Conservation (phyloP, 2,888 invertebrate genomes). For the Panopea generosa region DNA sequence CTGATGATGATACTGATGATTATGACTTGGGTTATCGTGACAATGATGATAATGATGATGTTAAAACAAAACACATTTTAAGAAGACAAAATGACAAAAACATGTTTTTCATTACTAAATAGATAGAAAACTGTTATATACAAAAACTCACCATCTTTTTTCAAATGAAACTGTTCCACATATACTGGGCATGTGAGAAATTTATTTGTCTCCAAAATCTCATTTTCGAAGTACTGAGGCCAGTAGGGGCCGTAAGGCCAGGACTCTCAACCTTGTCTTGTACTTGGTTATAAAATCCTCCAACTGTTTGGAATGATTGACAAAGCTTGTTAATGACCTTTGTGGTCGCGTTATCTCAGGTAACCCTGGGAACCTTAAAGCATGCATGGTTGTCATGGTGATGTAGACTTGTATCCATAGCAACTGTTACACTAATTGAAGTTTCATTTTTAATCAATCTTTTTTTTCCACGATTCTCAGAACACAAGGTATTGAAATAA, state of each 20-base stretch:
- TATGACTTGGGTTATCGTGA: too few relatives aligned
- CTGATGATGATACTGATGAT: too few relatives aligned
- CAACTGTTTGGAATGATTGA: constrained; percentile 77
- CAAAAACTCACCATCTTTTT: constrained; percentile 63
- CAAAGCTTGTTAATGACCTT: constrained; percentile 62
- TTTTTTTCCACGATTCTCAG: too few relatives aligned
- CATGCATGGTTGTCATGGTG: constrained; percentile 42
- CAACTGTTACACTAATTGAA: too few relatives aligned
- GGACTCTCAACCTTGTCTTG: constrained; percentile 76
- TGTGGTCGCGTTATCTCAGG: constrained; percentile 43
- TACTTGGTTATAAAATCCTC: constrained; percentile 79
- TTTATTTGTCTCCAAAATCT: constrained; percentile 75
- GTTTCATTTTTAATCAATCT: too few relatives aligned
- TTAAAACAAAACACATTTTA: too few relatives aligned
- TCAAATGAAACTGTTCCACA: constrained; percentile 67
- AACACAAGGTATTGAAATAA: too few relatives aligned
- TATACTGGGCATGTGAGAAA: constrained; percentile 60
- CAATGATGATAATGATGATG: too few relatives aligned
- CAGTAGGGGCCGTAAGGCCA: constrained; percentile 84
- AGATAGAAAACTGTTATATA: too few relatives aligned
- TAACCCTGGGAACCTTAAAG: constrained; percentile 38
- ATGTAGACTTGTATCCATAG: constrained; percentile 9
- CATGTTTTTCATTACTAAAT: too few relatives aligned
- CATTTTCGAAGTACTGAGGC: constrained; percentile 76
- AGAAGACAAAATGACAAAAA: too few relatives aligned